Evolutionary conservation across 2,113 vertebrate species (phyloP).

Genomic region (Phaethon lepturus): DNA sequence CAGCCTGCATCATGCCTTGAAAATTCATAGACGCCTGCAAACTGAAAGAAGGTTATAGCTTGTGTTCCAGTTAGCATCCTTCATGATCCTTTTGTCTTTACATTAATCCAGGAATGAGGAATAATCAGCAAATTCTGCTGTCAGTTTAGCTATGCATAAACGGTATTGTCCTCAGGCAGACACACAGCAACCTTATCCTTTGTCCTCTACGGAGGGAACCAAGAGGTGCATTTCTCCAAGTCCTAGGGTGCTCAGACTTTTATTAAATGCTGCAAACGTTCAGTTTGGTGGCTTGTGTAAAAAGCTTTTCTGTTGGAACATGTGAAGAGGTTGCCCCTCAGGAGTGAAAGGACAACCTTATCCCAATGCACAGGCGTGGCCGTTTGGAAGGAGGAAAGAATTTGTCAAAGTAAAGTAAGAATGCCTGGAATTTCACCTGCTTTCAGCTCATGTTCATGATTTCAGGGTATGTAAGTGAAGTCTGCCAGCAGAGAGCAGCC

Average conservation of each 20-base stretch:
- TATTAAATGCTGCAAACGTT: not conserved
- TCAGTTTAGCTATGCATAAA: not conserved
- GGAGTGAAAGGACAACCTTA: not conserved
- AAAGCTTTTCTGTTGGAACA: not conserved
- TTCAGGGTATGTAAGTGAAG: not conserved
- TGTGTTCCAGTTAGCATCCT: not conserved
- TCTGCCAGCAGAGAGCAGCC: not conserved
- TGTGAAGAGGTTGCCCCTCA: not conserved
- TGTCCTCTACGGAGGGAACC: not conserved
- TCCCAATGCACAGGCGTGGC: not conserved
- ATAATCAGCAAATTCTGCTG: not conserved
- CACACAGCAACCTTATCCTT: not conserved
- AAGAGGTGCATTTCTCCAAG: not conserved
- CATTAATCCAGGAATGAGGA: not conserved
- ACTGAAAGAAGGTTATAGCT: not conserved
- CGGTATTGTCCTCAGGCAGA: not conserved
- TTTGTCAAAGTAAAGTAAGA: not conserved
- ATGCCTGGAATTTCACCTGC: conserved; percentile 24
- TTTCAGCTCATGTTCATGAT: not conserved
- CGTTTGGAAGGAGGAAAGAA: not conserved
- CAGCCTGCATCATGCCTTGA: not conserved
- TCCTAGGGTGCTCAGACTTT: not conserved
- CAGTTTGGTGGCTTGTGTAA: not conserved
- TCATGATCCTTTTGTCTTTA: not conserved
- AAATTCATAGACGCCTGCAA: not conserved